Evolutionary conservation across 2,888 invertebrate species (phyloP), one percentile per base, ranked within the genome.

Genomic region (Mesoligia furuncula): DNA sequence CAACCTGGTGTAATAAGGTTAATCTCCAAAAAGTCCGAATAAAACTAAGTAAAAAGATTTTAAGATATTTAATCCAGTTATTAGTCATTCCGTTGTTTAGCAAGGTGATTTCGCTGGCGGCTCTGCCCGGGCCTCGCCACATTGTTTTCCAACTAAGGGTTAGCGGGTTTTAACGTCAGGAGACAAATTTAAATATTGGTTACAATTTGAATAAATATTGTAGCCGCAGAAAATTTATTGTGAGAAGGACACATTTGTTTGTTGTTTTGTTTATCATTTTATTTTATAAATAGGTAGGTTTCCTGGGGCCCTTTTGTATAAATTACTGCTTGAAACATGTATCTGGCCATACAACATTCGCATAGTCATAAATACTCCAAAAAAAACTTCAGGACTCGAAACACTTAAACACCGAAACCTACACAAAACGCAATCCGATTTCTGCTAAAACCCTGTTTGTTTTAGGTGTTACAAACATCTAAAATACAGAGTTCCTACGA

Each of bases 11-110:
- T 91, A 92, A 92, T 90, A 88, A 91, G 87, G 88, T 89, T 91
- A 92, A 92, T 91, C 92, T 86, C 85, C 87, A 89, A 90, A 91
- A 90, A 91, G 87, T 91, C 90, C 79, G 85, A 91, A 91, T 91
- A 91, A 90, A 91, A 91, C 88, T 91, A 90, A 92, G 90, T 92
- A 92, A 93, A 92, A 92, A 92, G 92, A 90, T 90, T 93, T 91
- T 90, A 91, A 92, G 90, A 91, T 89, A 89, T 90, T 90, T 90
- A 91, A 91, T 92, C 91, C 91, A 77, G 90, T 90, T 91, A 93
- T 92, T 92, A 92, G 92, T 90, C 90, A 90, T 90, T 90, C 89
- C 80, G 88, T 88, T 91, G 90, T 90, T 89, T 88, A 83, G 83
- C 83, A 84, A 85, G 87, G 87, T 85, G 89, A 88, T 89, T 90